These are phyloP conservation scores for Calliphora vomitoria DNA, from an alignment of 2,888 invertebrate species.

Conservation along the genomic window DNA sequence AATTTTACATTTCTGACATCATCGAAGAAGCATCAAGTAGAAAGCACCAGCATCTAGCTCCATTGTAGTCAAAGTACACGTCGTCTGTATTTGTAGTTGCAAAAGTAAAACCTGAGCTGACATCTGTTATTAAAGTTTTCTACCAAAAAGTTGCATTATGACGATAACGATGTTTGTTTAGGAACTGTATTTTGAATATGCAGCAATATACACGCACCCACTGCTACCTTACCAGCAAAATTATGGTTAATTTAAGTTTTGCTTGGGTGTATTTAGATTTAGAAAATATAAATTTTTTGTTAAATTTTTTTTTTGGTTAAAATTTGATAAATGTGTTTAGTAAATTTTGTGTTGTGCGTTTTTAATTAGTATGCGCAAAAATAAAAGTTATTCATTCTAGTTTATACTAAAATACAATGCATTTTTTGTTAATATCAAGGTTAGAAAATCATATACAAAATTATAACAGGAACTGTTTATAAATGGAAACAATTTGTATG, in stretches of 20 bases:
- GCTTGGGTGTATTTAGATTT: background rate
- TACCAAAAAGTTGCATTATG: constrained; percentile 1
- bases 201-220: background rate
- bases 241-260: constrained; percentile 10
- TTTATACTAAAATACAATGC: no score
- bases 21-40: background rate
- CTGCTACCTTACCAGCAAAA: background rate
- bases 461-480: no score
- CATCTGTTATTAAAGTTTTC: constrained; percentile 51
- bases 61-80: background rate
- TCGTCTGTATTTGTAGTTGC: background rate
- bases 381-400: background rate
- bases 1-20: background rate
- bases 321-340: constrained; percentile 6
- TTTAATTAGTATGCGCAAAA: background rate
- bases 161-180: constrained; percentile 19
- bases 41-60: background rate
- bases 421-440: no score
- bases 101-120: constrained; percentile 27
- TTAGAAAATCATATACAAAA: no score
- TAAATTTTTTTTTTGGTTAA: background rate
- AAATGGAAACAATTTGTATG: no score
- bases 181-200: constrained; percentile 16
- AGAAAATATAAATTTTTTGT: background rate
- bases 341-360: background rate